phyloP scores from a whole-genome alignment of 2,888 invertebrate genomes.

The Diogma glabrata region DNA sequence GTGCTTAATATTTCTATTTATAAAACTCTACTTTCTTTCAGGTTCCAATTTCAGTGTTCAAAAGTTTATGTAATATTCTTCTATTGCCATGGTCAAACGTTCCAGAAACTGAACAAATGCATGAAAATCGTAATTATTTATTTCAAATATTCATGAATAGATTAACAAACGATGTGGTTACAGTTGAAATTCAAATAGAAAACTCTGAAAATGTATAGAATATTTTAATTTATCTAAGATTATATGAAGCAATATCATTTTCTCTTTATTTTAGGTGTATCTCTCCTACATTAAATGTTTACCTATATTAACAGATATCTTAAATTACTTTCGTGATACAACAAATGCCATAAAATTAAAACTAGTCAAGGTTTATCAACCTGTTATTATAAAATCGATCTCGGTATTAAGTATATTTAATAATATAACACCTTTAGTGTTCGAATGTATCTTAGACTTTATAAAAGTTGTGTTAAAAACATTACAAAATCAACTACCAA shows the following conservation, averaged over 20 bases:
- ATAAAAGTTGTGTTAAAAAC: constrained; percentile 33
- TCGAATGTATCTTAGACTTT: constrained; percentile 31
- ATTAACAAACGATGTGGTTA: constrained; percentile 29
- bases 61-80: constrained; percentile 33
- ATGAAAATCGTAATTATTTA: constrained; percentile 28
- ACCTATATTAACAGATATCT: constrained; percentile 29
- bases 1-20: not conserved
- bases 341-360: constrained; percentile 33
- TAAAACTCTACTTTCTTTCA: not conserved
- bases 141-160: constrained; percentile 31
- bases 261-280: too few species aligned
- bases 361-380: constrained; percentile 31
- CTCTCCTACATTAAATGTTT: constrained; percentile 28
- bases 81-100: constrained; percentile 34
- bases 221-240: too few species aligned
- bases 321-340: constrained; percentile 33
- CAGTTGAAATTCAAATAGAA: constrained; percentile 24
- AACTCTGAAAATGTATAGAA: constrained; percentile 29
- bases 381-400: constrained; percentile 33
- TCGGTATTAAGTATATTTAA: constrained; percentile 32
- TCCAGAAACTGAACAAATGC: constrained; percentile 31
- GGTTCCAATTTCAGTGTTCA: constrained; percentile 25
- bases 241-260: too few species aligned
- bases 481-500: constrained; percentile 32
- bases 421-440: constrained; percentile 27